Evolutionary conservation across 2,888 invertebrate species (phyloP).

Genomic region (Cryptophagus acutangulus): DNA sequence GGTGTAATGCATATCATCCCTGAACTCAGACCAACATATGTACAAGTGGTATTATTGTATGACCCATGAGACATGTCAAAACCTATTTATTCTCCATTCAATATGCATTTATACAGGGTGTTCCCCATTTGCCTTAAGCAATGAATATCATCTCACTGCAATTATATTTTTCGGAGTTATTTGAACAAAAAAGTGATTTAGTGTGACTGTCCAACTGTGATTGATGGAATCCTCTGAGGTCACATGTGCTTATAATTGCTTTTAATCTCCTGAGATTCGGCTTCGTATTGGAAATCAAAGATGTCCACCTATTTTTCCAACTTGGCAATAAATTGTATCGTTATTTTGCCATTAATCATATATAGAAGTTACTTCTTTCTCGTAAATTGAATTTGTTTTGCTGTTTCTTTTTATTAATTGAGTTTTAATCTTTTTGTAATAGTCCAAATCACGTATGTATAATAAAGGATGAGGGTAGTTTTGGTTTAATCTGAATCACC

Average conservation of each 20-base stretch:
- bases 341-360: too few relatives aligned
- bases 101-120: constrained; percentile 29
- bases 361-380: too few relatives aligned
- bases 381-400: too few relatives aligned
- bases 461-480: too few relatives aligned
- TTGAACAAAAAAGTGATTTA: constrained; percentile 32
- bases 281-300: too few relatives aligned
- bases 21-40: constrained; percentile 42
- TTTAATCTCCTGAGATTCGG: constrained; percentile 37
- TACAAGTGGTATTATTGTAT: constrained; percentile 49
- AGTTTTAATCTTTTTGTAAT: too few relatives aligned
- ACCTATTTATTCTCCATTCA: constrained; percentile 45
- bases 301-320: too few relatives aligned
- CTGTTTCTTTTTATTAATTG: too few relatives aligned
- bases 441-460: too few relatives aligned
- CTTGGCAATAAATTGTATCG: too few relatives aligned
- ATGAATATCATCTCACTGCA: neutral
- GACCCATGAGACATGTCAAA: constrained; percentile 47
- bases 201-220: constrained; percentile 38
- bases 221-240: constrained; percentile 45
- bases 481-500: too few relatives aligned
- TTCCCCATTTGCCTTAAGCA: neutral
- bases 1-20: constrained; percentile 2
- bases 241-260: constrained; percentile 50
- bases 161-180: constrained; percentile 4